Percentiles rank a stretch among this genome's conserved stretches.
These are phyloP conservation scores for Trochalopteron elliotii DNA, from an alignment of 2,113 vertebrate genomes.

Conservation along the genomic window DNA sequence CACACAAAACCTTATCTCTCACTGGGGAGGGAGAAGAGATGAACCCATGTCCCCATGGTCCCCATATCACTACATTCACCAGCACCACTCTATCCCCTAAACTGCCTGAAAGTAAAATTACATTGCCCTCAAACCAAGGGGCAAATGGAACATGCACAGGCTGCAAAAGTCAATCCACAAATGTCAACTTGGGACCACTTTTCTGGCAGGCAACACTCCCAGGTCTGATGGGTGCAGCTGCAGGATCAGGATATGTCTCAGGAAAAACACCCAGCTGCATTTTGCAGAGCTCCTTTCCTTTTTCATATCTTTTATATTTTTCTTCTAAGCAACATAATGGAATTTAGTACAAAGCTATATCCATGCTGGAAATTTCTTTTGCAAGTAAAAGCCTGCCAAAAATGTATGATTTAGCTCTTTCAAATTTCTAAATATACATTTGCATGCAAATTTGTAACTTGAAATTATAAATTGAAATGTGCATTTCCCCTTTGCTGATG, in stretches of 20 bases:
- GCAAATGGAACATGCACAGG: not conserved
- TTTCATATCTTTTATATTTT: not conserved
- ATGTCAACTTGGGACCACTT: not conserved
- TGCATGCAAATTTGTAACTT: not conserved
- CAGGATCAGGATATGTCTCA: not conserved
- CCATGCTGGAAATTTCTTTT: not conserved
- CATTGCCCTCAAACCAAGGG: not conserved
- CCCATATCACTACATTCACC: not conserved
- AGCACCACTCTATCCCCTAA: not conserved
- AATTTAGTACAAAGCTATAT: not conserved
- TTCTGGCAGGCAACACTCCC: not conserved
- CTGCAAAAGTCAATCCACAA: not conserved
- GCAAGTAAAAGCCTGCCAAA: constrained; percentile 2
- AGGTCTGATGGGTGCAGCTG: not conserved
- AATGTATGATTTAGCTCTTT: constrained; percentile 3
- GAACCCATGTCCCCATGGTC: not conserved
- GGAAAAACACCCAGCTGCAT: not conserved
- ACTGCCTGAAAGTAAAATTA: not conserved
- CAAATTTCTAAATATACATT: constrained; percentile 13
- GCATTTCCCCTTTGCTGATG: constrained; percentile 3
- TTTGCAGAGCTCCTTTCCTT: not conserved
- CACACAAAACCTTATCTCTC: not conserved
- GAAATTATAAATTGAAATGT: not conserved
- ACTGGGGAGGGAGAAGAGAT: not conserved
- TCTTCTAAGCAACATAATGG: not conserved